Base-by-base conservation (phyloP, 2,797 vertebrate genomes). In the Peromyscus attwateri region DNA sequence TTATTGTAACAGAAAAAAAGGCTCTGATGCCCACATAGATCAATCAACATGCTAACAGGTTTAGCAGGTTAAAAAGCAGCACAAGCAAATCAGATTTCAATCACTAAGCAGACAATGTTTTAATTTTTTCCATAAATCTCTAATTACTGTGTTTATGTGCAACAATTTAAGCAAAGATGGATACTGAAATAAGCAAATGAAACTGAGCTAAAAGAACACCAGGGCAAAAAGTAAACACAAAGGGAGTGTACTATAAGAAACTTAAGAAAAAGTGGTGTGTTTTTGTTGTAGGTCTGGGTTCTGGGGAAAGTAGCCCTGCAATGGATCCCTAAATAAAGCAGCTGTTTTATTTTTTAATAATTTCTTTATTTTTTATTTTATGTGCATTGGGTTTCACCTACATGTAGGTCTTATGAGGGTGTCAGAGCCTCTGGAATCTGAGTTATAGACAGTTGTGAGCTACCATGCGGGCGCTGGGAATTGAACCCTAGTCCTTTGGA, bases 41-140 rank as follows among this genome's bases (percentile, higher is more conserved):
- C 64, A 64, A 46, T 73, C 43, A 71, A 31, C 34, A 95, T 2
- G 3, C n/a, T 84, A 29, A 66, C 23, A 89, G 29, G 66, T 79
- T 55, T 85, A 3, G 7, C 34, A 88, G n/a, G 89, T 95, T 95
- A 75, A 90, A 94, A 95, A 31, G 49, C 49, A 87, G 62, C 8
- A 23, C 71, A 93, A 94, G 40, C 68, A 77, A 66, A 29, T 76
- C n/a, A 81, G 1, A 92, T 76, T 94, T 95, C 46, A 49, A 71
- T 34, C 34, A 60, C 10, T 40, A 90, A 49, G 29, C 46, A 64
- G 76, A 3, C 1, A 60, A 29, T n/a, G 6, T 81, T 85, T 92
- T 85, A 46, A 77, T 71, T 89, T 66, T 89, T 95, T 76, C 43
- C 31, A 49, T 94, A 76, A 76, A 71, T 88, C 66, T 85, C 34